Base-by-base conservation (phyloP, 1,140 invertebrate genomes). In the Cyphomyrmex costatus region DNA sequence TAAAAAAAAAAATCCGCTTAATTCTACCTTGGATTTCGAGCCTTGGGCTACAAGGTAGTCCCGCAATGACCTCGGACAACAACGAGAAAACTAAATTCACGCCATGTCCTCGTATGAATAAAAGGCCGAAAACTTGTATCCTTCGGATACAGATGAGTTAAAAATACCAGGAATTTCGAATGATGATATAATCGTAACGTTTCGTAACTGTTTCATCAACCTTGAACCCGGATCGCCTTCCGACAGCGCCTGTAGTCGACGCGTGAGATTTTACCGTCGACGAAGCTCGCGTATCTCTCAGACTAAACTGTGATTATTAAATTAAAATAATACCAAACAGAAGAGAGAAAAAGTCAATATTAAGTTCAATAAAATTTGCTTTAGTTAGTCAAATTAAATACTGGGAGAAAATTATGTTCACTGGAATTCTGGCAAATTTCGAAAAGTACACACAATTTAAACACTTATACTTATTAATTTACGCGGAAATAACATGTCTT, bases 161-260 rank as follows among this genome's bases (percentile, higher is more conserved):
- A 53, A 66, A 24, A 70, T 42, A 68, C 16, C 63, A 27, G 60
- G 19, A 27, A 53, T 66, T 66, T 65, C 19, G 68, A 19, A 2
- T 16, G n/a, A 63, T 63, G 80, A 77, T 14, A 30, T 63, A 63
- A 78, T 63, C 42, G 56, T 42, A 42, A 42, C 27, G 58, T 79
- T 68, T 65, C 33, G 60, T 56, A 63, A 63, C 1, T 6, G 33
- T 12, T 65, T 21, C 6, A n/a, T n/a, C 74, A 51, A 46, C 61
- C 74, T 85, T 49, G 74, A 85, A 85, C 46, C 24, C 51, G 6
- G 53, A 78, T 84, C 51, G 30, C 27, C 14, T 76, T 76, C 27
- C 71, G 51, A 16, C 19, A 6, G 10, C 36, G 36, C 36, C 10
- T 42, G 36, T 49, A 16, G 14, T 14, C 46, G 46, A 16, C 65